Base-by-base conservation (phyloP, 2,797 vertebrate genomes). In the Zenarchopterus dispar region DNA sequence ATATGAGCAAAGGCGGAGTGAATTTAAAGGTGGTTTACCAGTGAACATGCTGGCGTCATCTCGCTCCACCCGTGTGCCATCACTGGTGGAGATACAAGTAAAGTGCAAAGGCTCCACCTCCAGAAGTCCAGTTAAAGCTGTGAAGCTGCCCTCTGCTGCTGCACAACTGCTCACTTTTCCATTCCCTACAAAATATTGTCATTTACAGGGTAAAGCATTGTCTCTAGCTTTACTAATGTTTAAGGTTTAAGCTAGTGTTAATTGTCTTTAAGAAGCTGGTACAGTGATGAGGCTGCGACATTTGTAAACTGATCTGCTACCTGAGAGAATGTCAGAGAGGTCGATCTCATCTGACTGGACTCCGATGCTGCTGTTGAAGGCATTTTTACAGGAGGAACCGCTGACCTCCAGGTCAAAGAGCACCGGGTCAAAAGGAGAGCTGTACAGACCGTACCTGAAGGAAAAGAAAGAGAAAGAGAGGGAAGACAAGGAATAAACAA, bases 31-130 rank as follows among this genome's bases (percentile, higher is more conserved):
- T 2, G n/a, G 36, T 2, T 76, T 75, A 90, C 90, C 88, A 48
- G 96, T 99, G 92, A 98, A 99, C 95, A 97, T 98, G 96, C 98
- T 99, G 93, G 97, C 97, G 84, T 99, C 97, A 77, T 99, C 98
- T 87, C 97, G 95, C 88, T 99, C 98, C 93, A 99, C 98, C 84
- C 98, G 94, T 53, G 98, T 99, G 73, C 98, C 98, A 77, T 99
- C 98, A 85, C 98, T 99, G 64, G 98, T 99, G 77, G 98, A 98
- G 91, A 99, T 97, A 69, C 98, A 99, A 75, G 95, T 97, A 88
- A 99, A 99, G 90, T 99, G 97, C 89, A 99, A 92, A 61, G 98
- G 98, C 83, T 99, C 98, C 54, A 99, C 98, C 91, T 99, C 98
- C 51, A 99, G 87, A 50, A 99, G 96, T 51, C 98, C 98, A 16